Percentiles rank a stretch among this genome's conserved stretches.
Evolutionary conservation across 2,888 invertebrate genomes (phyloP).

Genomic region (Vannuccia rotundouncinata): DNA sequence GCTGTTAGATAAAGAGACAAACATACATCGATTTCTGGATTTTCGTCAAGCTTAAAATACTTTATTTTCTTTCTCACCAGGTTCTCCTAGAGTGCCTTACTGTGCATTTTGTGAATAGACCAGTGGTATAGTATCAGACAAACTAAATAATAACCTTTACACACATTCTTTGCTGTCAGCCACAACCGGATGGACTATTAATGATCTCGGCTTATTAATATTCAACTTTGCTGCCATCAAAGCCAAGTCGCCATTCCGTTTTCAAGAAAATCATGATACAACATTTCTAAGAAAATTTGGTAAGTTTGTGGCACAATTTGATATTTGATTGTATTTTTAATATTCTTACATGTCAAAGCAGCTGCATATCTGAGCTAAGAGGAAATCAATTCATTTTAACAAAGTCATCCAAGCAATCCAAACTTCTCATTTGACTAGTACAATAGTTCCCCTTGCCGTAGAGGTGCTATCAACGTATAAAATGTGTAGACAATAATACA

Average conservation of each 20-base stretch:
- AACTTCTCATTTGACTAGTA: not conserved
- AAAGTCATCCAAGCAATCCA: not conserved
- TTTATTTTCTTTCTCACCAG: not conserved
- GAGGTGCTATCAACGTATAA: too few relatives aligned
- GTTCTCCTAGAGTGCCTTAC: not conserved
- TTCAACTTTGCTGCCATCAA: not conserved
- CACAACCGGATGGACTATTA: too few relatives aligned
- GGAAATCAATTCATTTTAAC: not conserved
- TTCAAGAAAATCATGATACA: not conserved
- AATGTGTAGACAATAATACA: too few relatives aligned
- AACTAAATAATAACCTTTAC: too few relatives aligned
- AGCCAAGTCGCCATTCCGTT: too few relatives aligned
- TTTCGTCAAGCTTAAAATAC: conserved; percentile 14
- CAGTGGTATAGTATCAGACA: not conserved
- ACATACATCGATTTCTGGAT: conserved; percentile 4
- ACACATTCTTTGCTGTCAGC: too few relatives aligned
- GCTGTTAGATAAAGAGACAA: not conserved
- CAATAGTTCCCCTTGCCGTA: too few relatives aligned
- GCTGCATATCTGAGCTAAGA: not conserved
- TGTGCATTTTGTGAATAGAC: not conserved
- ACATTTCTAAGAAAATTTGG: not conserved
- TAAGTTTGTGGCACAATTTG: not conserved
- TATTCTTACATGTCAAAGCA: not conserved
- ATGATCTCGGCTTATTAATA: too few relatives aligned
- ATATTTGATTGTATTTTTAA: not conserved